Evolutionary conservation across 2,888 invertebrate species (phyloP).

Genomic region (Calephelis perditalis): DNA sequence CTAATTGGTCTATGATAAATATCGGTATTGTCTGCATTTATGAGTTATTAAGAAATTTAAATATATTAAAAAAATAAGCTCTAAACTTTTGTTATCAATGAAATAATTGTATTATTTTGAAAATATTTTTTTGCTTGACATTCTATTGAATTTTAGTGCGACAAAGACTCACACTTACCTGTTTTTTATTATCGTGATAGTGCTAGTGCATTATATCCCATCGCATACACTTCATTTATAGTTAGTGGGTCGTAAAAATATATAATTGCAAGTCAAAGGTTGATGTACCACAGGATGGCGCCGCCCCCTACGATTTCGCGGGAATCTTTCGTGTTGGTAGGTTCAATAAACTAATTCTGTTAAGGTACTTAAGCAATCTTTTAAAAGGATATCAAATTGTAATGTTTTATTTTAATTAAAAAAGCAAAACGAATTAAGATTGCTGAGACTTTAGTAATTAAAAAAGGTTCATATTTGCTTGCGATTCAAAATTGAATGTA

Average conservation of each 20-base stretch:
- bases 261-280: conserved; percentile 74
- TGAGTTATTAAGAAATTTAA: no score
- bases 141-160: no score
- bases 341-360: conserved; percentile 18
- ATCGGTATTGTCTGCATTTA: no score
- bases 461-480: no score
- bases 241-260: conserved; percentile 52
- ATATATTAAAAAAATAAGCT: no score
- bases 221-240: conserved; percentile 7
- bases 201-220: background rate
- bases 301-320: conserved; percentile 44
- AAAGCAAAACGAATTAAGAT: background rate
- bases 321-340: conserved; percentile 41
- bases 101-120: no score
- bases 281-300: conserved; percentile 57
- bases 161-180: background rate
- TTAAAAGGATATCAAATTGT: background rate
- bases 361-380: background rate
- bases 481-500: no score
- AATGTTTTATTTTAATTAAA: background rate
- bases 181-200: background rate
- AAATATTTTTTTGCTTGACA: no score
- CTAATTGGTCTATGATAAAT: no score
- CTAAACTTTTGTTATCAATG: no score
- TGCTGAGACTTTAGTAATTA: background rate